phyloP scores from a whole-genome alignment of 2,113 vertebrate genomes.

The Psephotus haematonotus region DNA sequence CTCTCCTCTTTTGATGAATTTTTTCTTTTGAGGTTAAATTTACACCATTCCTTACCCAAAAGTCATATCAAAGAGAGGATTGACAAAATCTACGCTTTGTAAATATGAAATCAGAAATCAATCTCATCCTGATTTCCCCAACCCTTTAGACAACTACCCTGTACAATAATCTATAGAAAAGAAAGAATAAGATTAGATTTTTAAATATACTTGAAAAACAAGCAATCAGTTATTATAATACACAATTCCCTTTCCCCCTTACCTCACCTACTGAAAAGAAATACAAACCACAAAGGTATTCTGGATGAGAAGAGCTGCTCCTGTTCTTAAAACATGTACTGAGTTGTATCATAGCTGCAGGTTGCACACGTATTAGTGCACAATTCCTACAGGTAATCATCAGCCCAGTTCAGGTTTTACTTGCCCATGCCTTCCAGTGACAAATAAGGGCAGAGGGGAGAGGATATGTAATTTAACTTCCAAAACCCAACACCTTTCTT shows the following conservation, averaged over 20 bases:
- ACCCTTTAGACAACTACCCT: neutral
- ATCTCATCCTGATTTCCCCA: neutral
- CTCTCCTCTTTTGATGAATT: neutral
- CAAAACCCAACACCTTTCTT: neutral
- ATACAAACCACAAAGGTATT: neutral
- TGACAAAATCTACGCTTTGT: neutral
- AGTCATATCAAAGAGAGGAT: neutral
- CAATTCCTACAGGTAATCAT: neutral
- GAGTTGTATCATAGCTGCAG: neutral
- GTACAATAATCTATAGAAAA: neutral
- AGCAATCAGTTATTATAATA: neutral
- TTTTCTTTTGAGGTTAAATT: neutral
- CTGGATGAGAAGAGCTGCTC: neutral
- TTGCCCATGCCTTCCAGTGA: neutral
- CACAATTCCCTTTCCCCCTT: neutral
- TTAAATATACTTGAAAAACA: neutral
- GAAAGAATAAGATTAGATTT: neutral
- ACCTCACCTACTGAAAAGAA: neutral
- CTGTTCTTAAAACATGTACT: neutral
- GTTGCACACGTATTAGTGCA: neutral
- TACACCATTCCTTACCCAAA: neutral
- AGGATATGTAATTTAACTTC: neutral
- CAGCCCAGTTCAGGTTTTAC: neutral
- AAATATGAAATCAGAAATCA: neutral
- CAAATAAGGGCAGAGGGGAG: neutral